These are phyloP conservation scores for Acheta domesticus DNA, from an alignment of 2,888 invertebrate species.

Conservation along the genomic window DNA sequence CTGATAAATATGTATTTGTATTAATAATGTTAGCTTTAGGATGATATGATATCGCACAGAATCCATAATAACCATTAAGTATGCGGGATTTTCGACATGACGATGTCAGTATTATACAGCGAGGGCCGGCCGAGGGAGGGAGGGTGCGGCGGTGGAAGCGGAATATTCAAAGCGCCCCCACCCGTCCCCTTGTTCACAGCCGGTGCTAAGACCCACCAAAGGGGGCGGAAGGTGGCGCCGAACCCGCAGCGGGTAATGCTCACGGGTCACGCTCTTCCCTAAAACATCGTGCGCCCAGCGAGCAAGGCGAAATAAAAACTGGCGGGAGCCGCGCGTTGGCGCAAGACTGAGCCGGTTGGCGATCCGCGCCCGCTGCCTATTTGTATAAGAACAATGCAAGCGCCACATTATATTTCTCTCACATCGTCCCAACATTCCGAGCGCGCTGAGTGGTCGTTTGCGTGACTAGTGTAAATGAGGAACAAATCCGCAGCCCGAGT, in stretches of 20 bases:
- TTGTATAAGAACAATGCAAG: not conserved
- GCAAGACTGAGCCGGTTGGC: too few species aligned
- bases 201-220: too few species aligned
- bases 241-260: not conserved
- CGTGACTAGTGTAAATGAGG: conserved; percentile 18
- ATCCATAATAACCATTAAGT: conserved; percentile 1
- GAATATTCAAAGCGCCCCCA: not conserved
- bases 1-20: conserved; percentile 10
- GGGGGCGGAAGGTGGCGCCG: not conserved
- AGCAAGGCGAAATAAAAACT: not conserved
- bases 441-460: not conserved
- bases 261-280: not conserved
- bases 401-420: conserved; percentile 6
- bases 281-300: not conserved
- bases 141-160: not conserved
- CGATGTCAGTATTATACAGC: not conserved
- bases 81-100: conserved; percentile 18
- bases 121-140: not conserved
- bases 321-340: too few species aligned
- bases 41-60: conserved; percentile 4
- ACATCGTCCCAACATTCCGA: not conserved
- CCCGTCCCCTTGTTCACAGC: too few species aligned
- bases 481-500: not conserved
- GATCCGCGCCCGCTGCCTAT: too few species aligned
- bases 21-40: conserved; percentile 11